phyloP scores from a whole-genome alignment of 2,797 vertebrate species.

The Megaceryle alcyon region DNA sequence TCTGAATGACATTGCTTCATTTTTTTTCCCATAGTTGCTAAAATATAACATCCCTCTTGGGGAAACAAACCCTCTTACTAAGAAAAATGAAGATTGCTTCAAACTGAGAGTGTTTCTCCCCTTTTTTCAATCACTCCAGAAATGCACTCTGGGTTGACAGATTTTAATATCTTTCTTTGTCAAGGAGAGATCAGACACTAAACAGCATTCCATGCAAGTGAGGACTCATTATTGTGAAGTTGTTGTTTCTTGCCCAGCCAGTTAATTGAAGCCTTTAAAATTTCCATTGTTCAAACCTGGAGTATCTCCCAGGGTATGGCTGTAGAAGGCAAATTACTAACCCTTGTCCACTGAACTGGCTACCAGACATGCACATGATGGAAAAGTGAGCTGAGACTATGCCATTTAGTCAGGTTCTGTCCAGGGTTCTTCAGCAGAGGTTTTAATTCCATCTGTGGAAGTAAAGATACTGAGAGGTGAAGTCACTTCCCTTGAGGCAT shows the following conservation, averaged over 20 bases:
- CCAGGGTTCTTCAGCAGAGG: not conserved
- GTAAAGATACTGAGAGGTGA: conserved; percentile 17
- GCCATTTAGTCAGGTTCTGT: not conserved
- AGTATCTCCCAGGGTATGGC: not conserved
- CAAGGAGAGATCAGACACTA: conserved; percentile 26
- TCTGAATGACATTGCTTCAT: not conserved
- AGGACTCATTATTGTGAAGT: conserved; percentile 51
- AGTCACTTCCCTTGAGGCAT: conserved; percentile 47
- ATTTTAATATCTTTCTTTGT: conserved; percentile 15
- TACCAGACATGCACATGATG: not conserved
- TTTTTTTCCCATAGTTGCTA: not conserved
- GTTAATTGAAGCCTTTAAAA: conserved; percentile 50
- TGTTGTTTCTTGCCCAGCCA: conserved; percentile 66
- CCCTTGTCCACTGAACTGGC: not conserved
- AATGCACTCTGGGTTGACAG: not conserved
- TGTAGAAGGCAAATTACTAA: not conserved
- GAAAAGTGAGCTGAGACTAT: not conserved
- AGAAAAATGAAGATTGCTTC: not conserved
- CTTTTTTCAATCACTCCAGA: conserved; percentile 2
- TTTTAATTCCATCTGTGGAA: not conserved
- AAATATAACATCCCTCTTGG: not conserved
- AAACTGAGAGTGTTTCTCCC: not conserved
- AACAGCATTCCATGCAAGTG: conserved; percentile 63
- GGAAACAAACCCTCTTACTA: conserved; percentile 1
- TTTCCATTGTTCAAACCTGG: conserved; percentile 55